Evolutionary conservation across 2,113 vertebrate genomes (phyloP).

Genomic region (Chauna torquata): DNA sequence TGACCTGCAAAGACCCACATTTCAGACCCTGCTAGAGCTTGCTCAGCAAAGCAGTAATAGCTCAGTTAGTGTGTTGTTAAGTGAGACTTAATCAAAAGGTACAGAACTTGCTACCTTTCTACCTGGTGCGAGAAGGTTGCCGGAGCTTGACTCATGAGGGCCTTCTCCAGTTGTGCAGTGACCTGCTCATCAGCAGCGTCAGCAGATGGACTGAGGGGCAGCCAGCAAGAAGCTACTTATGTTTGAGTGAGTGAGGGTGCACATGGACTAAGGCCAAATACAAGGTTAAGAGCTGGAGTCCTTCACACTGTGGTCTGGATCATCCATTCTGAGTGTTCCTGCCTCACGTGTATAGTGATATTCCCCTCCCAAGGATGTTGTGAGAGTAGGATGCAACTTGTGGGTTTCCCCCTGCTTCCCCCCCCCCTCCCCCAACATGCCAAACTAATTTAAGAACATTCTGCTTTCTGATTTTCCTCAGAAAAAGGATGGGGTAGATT

Average conservation of each 20-base stretch:
- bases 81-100: conserved; percentile 65
- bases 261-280: not conserved
- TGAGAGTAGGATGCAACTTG: not conserved
- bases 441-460: conserved; percentile 52
- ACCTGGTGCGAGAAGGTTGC: not conserved
- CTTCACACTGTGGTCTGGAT: not conserved
- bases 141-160: not conserved
- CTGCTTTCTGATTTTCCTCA: not conserved
- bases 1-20: conserved; percentile 54
- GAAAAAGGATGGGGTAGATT: not conserved
- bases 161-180: not conserved
- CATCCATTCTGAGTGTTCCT: not conserved
- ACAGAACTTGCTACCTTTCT: not conserved
- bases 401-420: not conserved
- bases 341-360: not conserved
- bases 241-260: not conserved
- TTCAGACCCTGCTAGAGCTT: conserved; percentile 35
- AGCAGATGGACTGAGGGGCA: not conserved
- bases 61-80: not conserved
- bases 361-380: not conserved
- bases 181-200: not conserved
- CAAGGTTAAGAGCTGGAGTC: not conserved
- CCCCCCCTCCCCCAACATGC: no score
- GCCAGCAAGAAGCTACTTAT: not conserved
- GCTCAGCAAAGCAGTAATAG: not conserved